Base-by-base conservation (phyloP, 1,140 invertebrate genomes). In the Leptinotarsa texana region DNA sequence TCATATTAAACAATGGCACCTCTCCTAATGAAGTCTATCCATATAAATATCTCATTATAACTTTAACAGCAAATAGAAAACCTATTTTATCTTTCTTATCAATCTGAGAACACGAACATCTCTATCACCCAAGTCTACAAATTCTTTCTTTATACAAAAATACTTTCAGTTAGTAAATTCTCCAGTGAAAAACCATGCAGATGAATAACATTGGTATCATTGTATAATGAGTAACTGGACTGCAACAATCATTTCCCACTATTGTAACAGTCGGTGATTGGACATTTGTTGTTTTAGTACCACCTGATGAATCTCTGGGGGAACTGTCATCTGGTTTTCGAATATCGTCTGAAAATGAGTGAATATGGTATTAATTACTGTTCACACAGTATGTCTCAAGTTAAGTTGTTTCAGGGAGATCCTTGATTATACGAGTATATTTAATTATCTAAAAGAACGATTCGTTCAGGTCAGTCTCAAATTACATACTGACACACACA, bases 251-350 rank as follows among this genome's bases (percentile, higher is more conserved):
- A 48, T 51, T 57, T 21, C 47, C 21, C 18, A 33, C 69, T 57
- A 61, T 48, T 4, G 17, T 22, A 13, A 70, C 69, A 11, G 49
- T 70, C 6, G 69, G 69, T 15, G 69, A 13, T 70, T 70, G 69
- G 49, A 51, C 69, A 48, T 51, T 21, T 3, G 47, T 70, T 18
- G 69, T 18, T 57, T 70, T 70, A 13, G 69, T 18, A 22, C 47
- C 69, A 18, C 11, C 18, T 22, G 69, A 18, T 21, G 69, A 48
- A 18, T 61, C 63, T 57, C n/a, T 22, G 63, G 63, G 5, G 0
- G 4, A 17, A 65, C 63, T 17, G n/a, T 57, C n/a, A 17, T 57
- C 15, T 18, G 51, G 5, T 57, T 57, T 57, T 18, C 13, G 3
- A 17, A 17, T 18, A 18, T 4, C n/a, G n/a, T 57, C 51, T 57